phyloP scores from a whole-genome alignment of 1,140 invertebrate genomes.

The Trachymyrmex cornetzi region DNA sequence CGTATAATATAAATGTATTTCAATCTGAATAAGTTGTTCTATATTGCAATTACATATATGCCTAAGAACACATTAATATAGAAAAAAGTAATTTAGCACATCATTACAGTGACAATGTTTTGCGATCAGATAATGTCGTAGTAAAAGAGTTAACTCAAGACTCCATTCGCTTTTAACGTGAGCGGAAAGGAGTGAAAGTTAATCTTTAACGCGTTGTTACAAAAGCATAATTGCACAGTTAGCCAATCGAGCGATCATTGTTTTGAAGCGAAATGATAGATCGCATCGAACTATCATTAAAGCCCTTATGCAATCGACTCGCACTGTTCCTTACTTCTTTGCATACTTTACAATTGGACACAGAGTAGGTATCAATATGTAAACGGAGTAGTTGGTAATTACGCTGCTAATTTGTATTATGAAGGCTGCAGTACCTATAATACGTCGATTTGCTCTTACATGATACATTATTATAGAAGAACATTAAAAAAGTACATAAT shows the following conservation, averaged over 20 bases:
- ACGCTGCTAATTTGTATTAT: conserved; percentile 7
- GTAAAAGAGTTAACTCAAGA: conserved; percentile 40
- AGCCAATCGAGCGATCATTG: conserved; percentile 76
- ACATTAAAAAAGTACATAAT: not conserved
- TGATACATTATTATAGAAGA: not conserved
- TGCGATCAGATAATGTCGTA: not conserved
- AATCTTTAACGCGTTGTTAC: conserved; percentile 72
- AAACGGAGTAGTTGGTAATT: conserved; percentile 43
- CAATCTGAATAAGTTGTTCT: not conserved
- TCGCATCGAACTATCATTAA: conserved; percentile 71
- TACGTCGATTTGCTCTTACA: not conserved
- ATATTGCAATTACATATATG: not conserved
- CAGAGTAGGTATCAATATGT: conserved; percentile 42
- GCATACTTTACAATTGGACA: conserved; percentile 50
- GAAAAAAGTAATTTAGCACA: not conserved
- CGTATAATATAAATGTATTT: not conserved
- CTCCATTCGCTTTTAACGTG: conserved; percentile 39
- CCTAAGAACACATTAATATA: not conserved
- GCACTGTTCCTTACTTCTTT: conserved; percentile 43
- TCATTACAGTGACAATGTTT: conserved; percentile 6
- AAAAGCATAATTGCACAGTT: conserved; percentile 74
- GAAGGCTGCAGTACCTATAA: not conserved
- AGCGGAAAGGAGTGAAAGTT: conserved; percentile 74
- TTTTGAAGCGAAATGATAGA: conserved; percentile 74
- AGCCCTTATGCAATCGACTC: conserved; percentile 63